phyloP scores from a whole-genome alignment of 2,888 invertebrate species.

The Athalia rosae region DNA sequence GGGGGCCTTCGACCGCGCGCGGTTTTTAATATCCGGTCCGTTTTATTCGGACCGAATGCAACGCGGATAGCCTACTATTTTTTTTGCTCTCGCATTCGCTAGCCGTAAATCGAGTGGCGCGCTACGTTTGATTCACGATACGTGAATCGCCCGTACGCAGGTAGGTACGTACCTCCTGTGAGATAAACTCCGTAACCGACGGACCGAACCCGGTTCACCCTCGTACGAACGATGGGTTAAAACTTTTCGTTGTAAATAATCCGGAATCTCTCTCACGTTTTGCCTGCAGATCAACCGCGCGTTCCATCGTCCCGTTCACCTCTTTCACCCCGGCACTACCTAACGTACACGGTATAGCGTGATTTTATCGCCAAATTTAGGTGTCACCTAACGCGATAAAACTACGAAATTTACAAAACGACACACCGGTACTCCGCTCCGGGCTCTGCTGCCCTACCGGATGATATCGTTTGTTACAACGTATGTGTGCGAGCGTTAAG shows the following conservation, averaged over 20 bases:
- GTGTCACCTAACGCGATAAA: slow-evolving; percentile 35
- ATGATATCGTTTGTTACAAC: background rate
- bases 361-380: slow-evolving; percentile 44
- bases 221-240: slow-evolving; percentile 3
- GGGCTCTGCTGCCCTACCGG: background rate
- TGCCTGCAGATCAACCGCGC: too few species aligned
- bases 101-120: too few species aligned
- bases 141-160: background rate
- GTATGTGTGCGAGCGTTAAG: background rate
- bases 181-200: slow-evolving; percentile 2
- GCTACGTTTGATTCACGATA: background rate
- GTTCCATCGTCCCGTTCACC: too few species aligned
- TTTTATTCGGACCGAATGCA: too few species aligned
- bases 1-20: too few species aligned
- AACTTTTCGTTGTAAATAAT: slow-evolving; percentile 42
- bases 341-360: background rate
- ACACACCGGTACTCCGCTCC: background rate
- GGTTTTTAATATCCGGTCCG: too few species aligned
- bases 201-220: background rate
- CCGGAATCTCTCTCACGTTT: slow-evolving; percentile 42
- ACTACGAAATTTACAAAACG: slow-evolving; percentile 12
- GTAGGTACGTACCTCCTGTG: background rate
- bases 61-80: background rate
- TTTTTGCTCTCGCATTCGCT: background rate
- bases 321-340: too few species aligned